These are phyloP conservation scores for Grantiella picta DNA, from an alignment of 2,113 vertebrate genomes.

Conservation along the genomic window DNA sequence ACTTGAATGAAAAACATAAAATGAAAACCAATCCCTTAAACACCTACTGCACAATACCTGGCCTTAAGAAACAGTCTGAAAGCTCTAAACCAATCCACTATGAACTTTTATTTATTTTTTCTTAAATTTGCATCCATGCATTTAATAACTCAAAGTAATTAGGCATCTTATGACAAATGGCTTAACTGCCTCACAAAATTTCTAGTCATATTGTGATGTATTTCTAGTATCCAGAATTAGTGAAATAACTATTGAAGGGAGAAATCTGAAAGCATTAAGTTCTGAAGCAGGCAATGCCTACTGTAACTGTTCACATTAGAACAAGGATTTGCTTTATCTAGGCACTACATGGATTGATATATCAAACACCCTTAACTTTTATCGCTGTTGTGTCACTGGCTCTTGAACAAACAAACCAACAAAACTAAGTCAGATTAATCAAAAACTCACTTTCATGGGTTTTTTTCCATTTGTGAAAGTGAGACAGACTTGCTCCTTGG, in stretches of 20 bases:
- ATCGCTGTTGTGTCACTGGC: background rate
- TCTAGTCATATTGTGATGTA: background rate
- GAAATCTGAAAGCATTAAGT: background rate
- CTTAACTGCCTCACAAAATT: background rate
- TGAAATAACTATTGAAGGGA: background rate
- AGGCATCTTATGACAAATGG: background rate
- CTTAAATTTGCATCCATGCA: background rate
- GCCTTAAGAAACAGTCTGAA: background rate
- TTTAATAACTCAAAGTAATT: conserved; percentile 5
- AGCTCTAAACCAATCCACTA: background rate
- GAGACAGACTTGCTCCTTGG: background rate
- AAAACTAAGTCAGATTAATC: background rate
- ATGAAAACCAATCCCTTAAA: background rate
- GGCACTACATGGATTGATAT: background rate
- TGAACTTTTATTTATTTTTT: background rate
- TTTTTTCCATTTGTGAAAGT: background rate
- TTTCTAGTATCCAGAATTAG: background rate
- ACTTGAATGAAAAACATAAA: background rate
- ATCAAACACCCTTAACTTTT: background rate
- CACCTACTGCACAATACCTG: background rate
- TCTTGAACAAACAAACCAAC: background rate
- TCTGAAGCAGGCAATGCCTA: background rate
- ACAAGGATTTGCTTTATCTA: background rate
- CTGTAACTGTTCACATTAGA: background rate
- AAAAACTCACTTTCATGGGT: background rate